Evolutionary conservation across 1,140 invertebrate genomes (phyloP).

Genomic region (Drosophila busckii): DNA sequence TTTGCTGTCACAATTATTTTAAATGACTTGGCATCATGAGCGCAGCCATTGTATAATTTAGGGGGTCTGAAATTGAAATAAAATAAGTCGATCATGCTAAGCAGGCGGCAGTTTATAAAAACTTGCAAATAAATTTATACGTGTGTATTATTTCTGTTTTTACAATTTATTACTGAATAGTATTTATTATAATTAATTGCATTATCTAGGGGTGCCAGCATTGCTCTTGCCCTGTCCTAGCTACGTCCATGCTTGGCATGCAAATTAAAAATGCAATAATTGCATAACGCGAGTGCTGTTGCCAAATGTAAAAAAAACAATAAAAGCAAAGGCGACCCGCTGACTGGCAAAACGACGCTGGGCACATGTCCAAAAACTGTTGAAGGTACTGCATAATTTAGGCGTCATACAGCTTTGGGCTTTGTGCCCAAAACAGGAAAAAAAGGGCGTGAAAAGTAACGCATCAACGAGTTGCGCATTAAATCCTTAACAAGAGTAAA

Average conservation of each 20-base stretch:
- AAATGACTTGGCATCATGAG: constrained; percentile 73
- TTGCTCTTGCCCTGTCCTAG: too few species aligned
- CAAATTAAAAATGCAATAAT: constrained; percentile 71
- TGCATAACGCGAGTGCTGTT: constrained; percentile 50
- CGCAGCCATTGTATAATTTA: too few species aligned
- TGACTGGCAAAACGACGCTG: constrained; percentile 7
- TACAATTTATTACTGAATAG: too few species aligned
- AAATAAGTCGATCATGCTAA: too few species aligned
- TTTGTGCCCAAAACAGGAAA: too few species aligned
- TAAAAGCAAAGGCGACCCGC: background rate
- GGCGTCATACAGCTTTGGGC: constrained; percentile 1
- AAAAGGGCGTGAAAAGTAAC: constrained; percentile 24
- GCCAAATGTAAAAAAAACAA: constrained; percentile 38
- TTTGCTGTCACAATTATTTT: constrained; percentile 63
- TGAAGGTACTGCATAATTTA: constrained; percentile 44
- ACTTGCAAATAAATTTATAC: too few species aligned
- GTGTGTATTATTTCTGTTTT: too few species aligned
- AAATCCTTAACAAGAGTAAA: constrained; percentile 1
- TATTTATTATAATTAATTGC: too few species aligned
- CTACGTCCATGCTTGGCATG: too few species aligned
- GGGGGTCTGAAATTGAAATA: too few species aligned
- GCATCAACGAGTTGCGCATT: constrained; percentile 3
- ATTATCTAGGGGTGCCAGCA: too few species aligned
- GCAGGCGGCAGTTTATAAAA: too few species aligned
- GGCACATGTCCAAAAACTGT: constrained; percentile 52